Evolutionary conservation across 2,113 vertebrate genomes (phyloP), one percentile per base, ranked within the genome.

Genomic region (Sclerurus mexicanus): DNA sequence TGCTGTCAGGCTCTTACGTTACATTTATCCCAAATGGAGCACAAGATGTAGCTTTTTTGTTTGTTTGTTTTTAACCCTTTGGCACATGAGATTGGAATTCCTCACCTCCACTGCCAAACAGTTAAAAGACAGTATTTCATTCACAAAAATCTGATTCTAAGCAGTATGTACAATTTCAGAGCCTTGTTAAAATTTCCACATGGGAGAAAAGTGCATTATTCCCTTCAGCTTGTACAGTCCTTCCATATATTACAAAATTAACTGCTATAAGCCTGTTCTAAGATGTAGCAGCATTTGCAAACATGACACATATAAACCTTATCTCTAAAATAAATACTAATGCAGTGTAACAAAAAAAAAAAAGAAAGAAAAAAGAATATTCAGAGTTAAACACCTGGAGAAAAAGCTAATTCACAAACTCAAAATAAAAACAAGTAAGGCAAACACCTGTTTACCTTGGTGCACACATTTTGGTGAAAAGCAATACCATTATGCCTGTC

Each of bases 251-350:
- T 96, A 97, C 96, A 96, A 94, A 97, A 97, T 89, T 93, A 97
- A 97, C 97, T 91, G 97, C 96, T 95, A 53, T 89, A 95, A 97
- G 94, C 95, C 98, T 98, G 78, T 92, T 96, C 93, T 97, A 97
- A 96, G 95, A 94, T 95, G 97, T 97, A 97, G 97, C 97, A 98
- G 97, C 96, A 95, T 97, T 93, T 97, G 97, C 97, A 98, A 97
- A 97, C 93, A 96, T 95, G 97, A 98, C 97, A 97, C 96, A 98
- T 95, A 97, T 93, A 97, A 96, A 95, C 95, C 86, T 97, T 93
- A 97, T 95, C 94, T 97, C 98, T 98, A 98, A 98, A 98, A 98
- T 98, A 98, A 98, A 98, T 98, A 98, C 98, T 98, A 98, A 96
- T 0, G 95, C 96, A 92, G 97, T 95, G 96, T 96, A 98, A 98